Conservation (phyloP, 2,113 vertebrate genomes). For the Procapra przewalskii region DNA sequence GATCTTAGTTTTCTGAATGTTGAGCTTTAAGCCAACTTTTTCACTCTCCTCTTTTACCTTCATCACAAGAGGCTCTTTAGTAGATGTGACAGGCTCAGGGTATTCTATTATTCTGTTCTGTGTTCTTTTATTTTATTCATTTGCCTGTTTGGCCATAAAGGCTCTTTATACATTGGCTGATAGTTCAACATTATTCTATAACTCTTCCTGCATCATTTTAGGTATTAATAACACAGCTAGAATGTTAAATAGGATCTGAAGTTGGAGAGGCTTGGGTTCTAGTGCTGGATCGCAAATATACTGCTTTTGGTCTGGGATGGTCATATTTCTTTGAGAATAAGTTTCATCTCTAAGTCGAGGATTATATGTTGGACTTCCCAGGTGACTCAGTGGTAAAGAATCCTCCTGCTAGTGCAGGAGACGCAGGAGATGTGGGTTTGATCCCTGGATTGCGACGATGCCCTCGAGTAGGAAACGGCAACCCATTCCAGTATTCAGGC, state of each 20-base stretch:
- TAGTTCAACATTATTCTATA: background rate
- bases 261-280: background rate
- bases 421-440: background rate
- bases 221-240: background rate
- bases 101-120: background rate
- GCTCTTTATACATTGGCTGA: background rate
- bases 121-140: background rate
- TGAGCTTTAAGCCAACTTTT: background rate
- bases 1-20: background rate
- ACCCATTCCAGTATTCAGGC: background rate
- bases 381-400: background rate
- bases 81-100: background rate
- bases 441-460: background rate
- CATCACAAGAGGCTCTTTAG: background rate
- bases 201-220: background rate
- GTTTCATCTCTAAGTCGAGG: background rate
- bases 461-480: background rate
- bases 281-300: background rate
- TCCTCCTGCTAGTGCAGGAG: background rate
- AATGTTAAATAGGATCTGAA: background rate
- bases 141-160: background rate
- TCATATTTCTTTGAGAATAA: background rate
- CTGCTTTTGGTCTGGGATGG: background rate
- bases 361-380: background rate
- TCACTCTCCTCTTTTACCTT: background rate